Evolutionary conservation across 2,797 vertebrate genomes (phyloP).

Genomic region (Coreius guichenoti): DNA sequence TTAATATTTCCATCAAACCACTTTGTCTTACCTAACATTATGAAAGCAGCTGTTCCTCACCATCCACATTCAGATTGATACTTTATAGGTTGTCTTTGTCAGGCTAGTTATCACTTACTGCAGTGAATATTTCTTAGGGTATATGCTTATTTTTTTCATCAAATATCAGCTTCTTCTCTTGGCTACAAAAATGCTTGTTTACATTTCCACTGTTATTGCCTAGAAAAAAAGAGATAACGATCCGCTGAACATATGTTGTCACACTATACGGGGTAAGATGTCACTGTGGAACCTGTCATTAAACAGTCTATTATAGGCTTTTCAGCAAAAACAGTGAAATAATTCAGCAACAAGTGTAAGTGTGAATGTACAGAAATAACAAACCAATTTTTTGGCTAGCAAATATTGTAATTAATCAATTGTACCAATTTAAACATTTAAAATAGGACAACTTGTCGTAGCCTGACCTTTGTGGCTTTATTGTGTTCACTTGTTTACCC

Average conservation of each 20-base stretch:
- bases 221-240: background rate
- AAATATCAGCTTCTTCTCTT: background rate
- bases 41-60: conserved; percentile 8
- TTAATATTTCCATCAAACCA: background rate
- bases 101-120: background rate
- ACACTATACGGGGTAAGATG: background rate
- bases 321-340: background rate
- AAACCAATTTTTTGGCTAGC: background rate
- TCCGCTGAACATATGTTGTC: background rate
- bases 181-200: background rate
- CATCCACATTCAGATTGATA: background rate
- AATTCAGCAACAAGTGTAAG: background rate
- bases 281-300: background rate
- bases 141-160: background rate
- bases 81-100: background rate
- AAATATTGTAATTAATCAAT: background rate
- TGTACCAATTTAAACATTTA: background rate
- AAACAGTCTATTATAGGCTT: background rate
- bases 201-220: background rate
- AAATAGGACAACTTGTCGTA: conserved; percentile 1
- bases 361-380: background rate
- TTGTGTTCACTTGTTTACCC: background rate
- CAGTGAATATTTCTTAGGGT: background rate
- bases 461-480: background rate
- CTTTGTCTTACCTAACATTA: background rate